Evolutionary conservation across 1,140 invertebrate genomes (phyloP).

Genomic region (Procambarus virginalis): DNA sequence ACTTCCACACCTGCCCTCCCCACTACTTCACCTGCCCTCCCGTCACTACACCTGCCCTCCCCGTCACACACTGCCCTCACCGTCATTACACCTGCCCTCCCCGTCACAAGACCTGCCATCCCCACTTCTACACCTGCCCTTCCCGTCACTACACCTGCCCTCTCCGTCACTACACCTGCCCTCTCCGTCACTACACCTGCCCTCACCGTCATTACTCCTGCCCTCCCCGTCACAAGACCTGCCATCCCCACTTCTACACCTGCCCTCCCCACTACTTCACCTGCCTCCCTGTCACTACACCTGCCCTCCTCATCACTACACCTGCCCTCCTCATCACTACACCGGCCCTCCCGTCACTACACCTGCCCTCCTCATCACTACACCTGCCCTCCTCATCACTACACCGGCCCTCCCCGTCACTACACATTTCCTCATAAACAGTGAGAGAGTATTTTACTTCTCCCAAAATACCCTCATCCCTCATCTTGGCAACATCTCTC

Average conservation of each 20-base stretch:
- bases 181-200: too few species aligned
- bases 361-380: not conserved
- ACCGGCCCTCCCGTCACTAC: not conserved
- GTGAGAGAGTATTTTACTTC: not conserved
- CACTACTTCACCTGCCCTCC: too few species aligned
- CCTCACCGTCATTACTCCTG: too few species aligned
- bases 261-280: not conserved
- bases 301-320: not conserved
- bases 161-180: too few species aligned
- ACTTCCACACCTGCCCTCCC: too few species aligned
- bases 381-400: not conserved
- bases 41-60: too few species aligned
- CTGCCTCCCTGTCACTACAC: not conserved
- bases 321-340: not conserved
- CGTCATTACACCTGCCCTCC: too few species aligned
- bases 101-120: too few species aligned
- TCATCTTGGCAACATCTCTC: slow-evolving; percentile 32
- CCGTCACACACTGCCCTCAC: too few species aligned
- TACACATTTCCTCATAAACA: slow-evolving; percentile 15
- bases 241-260: not conserved
- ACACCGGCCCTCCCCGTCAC: not conserved
- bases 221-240: too few species aligned
- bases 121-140: too few species aligned
- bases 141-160: too few species aligned
- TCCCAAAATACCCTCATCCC: not conserved